Base-by-base conservation (phyloP, 64 coral and sea anemone genomes). In the Stylophora pistillata region DNA sequence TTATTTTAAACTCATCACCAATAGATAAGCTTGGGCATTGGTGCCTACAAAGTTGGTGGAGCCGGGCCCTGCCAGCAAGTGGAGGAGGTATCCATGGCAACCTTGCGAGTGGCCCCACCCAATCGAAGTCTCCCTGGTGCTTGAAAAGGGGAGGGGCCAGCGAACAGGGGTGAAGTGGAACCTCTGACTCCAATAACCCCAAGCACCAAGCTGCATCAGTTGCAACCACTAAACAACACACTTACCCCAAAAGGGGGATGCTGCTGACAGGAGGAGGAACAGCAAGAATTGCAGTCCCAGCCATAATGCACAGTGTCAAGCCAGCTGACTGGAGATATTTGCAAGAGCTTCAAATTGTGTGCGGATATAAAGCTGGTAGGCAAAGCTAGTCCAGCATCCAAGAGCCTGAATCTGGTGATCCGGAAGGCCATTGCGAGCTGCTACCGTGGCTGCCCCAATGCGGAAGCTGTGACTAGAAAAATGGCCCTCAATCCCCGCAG, bases 121-220 rank as follows among this genome's bases (percentile, higher is more conserved):
- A 73, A 73, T 29, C 28, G 15, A 28, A 73, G 15, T 73, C 71
- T 73, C 71, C 28, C 31, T 73, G 71, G 71, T 73, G 71, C 71
- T 73, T 73, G 71, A 73, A 73, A 73, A 73, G 71, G 71, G 31
- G 71, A 29, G 71, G 71, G n/a, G n/a, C n/a, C n/a, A n/a, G n/a
- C n/a, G n/a, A n/a, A 23, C 28, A 73, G 71, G 71, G 30, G 27
- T 73, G 71, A 73, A 73, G 31, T 73, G 71, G 71, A 73, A 30
- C 71, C 71, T 73, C 27, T 29, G 71, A 73, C 71, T 73, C 30
- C 71, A 73, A 73, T 29, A 73, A 73, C 71, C 71, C 71, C n/a
- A 73, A 73, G 0, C 71, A 73, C 71, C 71, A 73, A 73, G 71
- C 30, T n/a, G 25, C 71, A 73, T 23, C 71, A 73, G 71, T 73